These are phyloP conservation scores for Paedocypris sp. DNA, from an alignment of 2,113 vertebrate species.

Conservation along the genomic window DNA sequence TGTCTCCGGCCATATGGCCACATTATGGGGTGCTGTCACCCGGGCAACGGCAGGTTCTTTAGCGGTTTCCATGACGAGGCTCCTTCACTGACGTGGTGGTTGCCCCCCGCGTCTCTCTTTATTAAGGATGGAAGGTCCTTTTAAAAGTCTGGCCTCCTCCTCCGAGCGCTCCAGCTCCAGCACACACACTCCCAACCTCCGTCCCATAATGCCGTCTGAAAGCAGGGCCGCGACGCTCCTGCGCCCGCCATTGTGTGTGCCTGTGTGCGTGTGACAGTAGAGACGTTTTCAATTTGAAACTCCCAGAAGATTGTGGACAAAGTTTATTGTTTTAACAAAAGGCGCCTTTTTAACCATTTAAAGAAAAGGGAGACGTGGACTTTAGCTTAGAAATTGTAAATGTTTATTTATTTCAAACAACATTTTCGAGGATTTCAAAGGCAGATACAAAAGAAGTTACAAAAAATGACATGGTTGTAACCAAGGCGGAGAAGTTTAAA, in stretches of 20 bases:
- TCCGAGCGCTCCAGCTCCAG: conserved; percentile 24
- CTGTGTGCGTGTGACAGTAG: too few relatives aligned
- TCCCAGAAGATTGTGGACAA: too few relatives aligned
- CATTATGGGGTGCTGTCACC: conserved; percentile 61
- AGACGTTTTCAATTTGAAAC: too few relatives aligned
- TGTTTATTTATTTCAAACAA: conserved; percentile 36
- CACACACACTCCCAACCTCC: conserved; percentile 35
- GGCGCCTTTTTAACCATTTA: too few relatives aligned
- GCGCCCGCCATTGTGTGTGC: conserved; percentile 41
- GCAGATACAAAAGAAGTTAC: background rate
- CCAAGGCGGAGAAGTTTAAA: too few relatives aligned
- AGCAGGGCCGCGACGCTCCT: conserved; percentile 38
- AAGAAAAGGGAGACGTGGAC: background rate
- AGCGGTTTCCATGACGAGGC: conserved; percentile 61
- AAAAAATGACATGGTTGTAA: too few relatives aligned
- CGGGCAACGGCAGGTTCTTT: conserved; percentile 65
- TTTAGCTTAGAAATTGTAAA: background rate
- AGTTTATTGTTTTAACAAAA: too few relatives aligned
- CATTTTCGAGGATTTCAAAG: conserved; percentile 3
- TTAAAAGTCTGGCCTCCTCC: conserved; percentile 41
- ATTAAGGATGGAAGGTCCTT: conserved; percentile 47
- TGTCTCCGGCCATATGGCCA: conserved; percentile 63
- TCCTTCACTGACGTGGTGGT: conserved; percentile 56
- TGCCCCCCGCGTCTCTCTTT: conserved; percentile 57
- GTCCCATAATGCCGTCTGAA: conserved; percentile 48